These are phyloP conservation scores for Brachionus angularis DNA, from an alignment of 1,140 invertebrate species.

Conservation along the genomic window DNA sequence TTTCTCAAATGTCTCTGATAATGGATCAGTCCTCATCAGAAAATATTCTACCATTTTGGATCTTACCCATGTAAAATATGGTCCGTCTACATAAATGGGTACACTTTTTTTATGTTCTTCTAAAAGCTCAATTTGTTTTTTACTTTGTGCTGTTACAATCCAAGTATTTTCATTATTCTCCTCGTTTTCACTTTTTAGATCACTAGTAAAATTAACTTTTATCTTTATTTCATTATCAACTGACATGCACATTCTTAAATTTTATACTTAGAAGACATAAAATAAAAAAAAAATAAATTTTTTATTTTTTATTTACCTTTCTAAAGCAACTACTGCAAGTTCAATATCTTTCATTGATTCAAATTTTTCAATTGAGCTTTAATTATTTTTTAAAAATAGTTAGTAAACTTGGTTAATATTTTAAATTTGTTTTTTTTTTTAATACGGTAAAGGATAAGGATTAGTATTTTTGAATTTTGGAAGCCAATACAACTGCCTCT, in stretches of 20 bases:
- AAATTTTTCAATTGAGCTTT: conserved; percentile 7
- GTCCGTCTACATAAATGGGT: conserved; percentile 80
- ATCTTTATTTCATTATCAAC: conserved; percentile 74
- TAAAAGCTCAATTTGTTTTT: conserved; percentile 70
- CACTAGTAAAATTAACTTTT: conserved; percentile 47
- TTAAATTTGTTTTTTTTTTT: conserved; percentile 59
- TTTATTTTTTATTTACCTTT: conserved; percentile 73
- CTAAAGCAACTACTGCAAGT: conserved; percentile 56
- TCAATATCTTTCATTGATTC: conserved; percentile 41
- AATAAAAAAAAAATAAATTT: conserved; percentile 79
- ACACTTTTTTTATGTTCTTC: conserved; percentile 64
- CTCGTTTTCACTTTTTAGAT: conserved; percentile 72
- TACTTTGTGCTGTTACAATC: conserved; percentile 83
- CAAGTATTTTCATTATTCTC: conserved; percentile 66
- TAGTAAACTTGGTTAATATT: neutral
- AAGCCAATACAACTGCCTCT: conserved; percentile 95
- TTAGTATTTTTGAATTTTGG: conserved; percentile 88
- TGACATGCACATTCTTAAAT: conserved; percentile 71
- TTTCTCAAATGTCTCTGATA: conserved; percentile 51
- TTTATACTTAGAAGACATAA: too few relatives aligned
- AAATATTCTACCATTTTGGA: conserved; percentile 77
- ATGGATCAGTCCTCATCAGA: conserved; percentile 68
- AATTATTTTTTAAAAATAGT: neutral
- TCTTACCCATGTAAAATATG: conserved; percentile 74
- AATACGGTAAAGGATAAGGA: conserved; percentile 72